Evolutionary conservation across 2,113 vertebrate species (phyloP).

Genomic region (Calyptomena viridis): DNA sequence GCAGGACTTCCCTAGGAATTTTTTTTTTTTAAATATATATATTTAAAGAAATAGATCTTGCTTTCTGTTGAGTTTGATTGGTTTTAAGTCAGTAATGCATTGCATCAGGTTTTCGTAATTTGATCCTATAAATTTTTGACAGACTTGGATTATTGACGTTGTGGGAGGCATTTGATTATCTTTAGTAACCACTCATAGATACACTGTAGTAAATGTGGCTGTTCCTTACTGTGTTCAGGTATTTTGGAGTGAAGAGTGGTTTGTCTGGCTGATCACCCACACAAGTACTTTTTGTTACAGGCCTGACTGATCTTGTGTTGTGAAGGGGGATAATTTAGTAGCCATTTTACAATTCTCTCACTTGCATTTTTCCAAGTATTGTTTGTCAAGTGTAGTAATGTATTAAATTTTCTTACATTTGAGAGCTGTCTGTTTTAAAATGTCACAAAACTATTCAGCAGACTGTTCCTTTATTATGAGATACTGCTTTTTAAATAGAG

Average conservation of each 20-base stretch:
- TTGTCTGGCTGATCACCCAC: neutral
- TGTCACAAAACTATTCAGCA: neutral
- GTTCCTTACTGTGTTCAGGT: neutral
- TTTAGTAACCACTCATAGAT: neutral
- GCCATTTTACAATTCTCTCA: neutral
- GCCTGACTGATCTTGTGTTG: neutral
- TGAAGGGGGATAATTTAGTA: neutral
- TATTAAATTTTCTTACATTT: neutral
- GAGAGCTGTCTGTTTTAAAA: neutral
- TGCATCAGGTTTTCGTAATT: neutral
- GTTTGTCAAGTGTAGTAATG: neutral
- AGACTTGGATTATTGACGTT: neutral
- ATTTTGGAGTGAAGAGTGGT: neutral
- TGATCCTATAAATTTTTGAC: neutral
- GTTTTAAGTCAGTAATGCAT: neutral
- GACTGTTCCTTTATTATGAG: neutral
- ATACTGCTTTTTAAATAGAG: neutral
- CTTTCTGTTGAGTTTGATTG: neutral
- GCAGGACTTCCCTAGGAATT: neutral
- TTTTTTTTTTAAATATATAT: neutral
- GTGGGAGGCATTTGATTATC: neutral
- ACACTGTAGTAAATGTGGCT: neutral
- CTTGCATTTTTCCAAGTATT: neutral
- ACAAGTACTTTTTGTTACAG: neutral
- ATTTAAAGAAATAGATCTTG: neutral